These are phyloP conservation scores for Gobius niger DNA, from an alignment of 2,113 vertebrate genomes.

Conservation along the genomic window DNA sequence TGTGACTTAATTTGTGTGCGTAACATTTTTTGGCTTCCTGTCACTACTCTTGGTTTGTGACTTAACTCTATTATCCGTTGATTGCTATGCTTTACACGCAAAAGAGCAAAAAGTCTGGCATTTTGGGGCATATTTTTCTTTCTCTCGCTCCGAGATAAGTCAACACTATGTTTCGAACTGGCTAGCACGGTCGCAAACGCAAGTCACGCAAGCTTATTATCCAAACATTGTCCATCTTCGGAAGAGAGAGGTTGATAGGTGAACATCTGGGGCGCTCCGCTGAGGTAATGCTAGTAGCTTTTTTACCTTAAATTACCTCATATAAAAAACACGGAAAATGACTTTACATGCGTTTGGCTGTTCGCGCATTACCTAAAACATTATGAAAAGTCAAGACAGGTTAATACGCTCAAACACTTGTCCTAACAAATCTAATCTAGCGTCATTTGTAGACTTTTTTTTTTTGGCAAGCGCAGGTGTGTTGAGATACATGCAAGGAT, in stretches of 20 bases:
- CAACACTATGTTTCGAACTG: slow-evolving; percentile 62
- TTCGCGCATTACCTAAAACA: not conserved
- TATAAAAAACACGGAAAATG: not conserved
- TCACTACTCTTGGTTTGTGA: slow-evolving; percentile 12
- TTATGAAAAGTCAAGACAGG: not conserved
- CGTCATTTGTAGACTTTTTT: not conserved
- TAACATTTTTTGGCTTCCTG: no score
- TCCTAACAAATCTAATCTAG: slow-evolving; percentile 1
- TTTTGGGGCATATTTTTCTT: slow-evolving; percentile 47
- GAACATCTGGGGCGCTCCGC: slow-evolving; percentile 56
- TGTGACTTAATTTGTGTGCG: slow-evolving; percentile 20
- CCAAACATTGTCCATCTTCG: slow-evolving; percentile 59
- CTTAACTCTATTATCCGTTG: slow-evolving; percentile 54
- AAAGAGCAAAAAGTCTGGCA: slow-evolving; percentile 63
- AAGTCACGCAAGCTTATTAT: slow-evolving; percentile 58
- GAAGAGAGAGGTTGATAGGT: slow-evolving; percentile 39
- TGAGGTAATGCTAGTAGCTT: slow-evolving; percentile 58
- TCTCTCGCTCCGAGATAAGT: slow-evolving; percentile 47
- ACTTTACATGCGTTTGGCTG: slow-evolving; percentile 1
- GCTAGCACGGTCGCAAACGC: slow-evolving; percentile 55
- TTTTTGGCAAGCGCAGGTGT: slow-evolving; percentile 8
- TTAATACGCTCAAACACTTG: not conserved
- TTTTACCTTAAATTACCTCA: slow-evolving; percentile 43
- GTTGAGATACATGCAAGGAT: not conserved
- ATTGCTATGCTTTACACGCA: slow-evolving; percentile 70